Conservation (phyloP, 1,140 invertebrate species). For the Drosophila chauvacae region DNA sequence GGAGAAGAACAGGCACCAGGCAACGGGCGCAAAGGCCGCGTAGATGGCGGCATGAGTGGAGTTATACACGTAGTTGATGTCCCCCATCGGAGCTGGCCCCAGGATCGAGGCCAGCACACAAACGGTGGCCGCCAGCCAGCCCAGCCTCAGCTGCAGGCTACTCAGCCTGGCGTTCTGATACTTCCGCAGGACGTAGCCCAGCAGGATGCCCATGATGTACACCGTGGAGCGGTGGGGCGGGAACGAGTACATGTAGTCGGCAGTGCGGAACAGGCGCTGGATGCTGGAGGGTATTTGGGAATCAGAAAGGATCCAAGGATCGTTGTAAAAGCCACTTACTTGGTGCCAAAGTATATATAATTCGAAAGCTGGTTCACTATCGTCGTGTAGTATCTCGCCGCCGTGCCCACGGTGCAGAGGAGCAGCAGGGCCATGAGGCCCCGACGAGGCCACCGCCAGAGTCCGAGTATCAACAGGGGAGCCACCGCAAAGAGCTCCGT, state of each 20-base stretch:
- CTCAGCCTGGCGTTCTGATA: conserved; percentile 80
- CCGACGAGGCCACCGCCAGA: conserved; percentile 87
- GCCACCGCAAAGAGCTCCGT: conserved; percentile 92
- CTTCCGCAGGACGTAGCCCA: conserved; percentile 87
- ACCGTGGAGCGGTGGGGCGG: conserved; percentile 89
- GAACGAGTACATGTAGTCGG: conserved; percentile 89
- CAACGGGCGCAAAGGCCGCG: conserved; percentile 89
- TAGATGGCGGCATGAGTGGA: conserved; percentile 88
- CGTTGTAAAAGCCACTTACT: conserved; percentile 85
- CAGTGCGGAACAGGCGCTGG: conserved; percentile 88
- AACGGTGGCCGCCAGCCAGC: conserved; percentile 86
- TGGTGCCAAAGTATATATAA: conserved; percentile 88
- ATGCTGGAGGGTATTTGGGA: conserved; percentile 85
- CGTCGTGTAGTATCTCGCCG: conserved; percentile 87
- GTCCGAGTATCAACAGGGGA: conserved; percentile 88
- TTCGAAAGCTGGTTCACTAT: conserved; percentile 87
- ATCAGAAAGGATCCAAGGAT: background rate
- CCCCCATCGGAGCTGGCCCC: conserved; percentile 88
- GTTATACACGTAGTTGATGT: conserved; percentile 88
- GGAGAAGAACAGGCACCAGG: conserved; percentile 88
- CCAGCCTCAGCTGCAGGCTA: conserved; percentile 85
- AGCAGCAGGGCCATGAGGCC: conserved; percentile 85
- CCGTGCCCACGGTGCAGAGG: conserved; percentile 86
- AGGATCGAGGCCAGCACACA: conserved; percentile 86
- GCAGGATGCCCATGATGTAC: conserved; percentile 89